These are phyloP conservation scores for Geotrupes spiniger DNA, from an alignment of 2,888 invertebrate species.

Conservation along the genomic window DNA sequence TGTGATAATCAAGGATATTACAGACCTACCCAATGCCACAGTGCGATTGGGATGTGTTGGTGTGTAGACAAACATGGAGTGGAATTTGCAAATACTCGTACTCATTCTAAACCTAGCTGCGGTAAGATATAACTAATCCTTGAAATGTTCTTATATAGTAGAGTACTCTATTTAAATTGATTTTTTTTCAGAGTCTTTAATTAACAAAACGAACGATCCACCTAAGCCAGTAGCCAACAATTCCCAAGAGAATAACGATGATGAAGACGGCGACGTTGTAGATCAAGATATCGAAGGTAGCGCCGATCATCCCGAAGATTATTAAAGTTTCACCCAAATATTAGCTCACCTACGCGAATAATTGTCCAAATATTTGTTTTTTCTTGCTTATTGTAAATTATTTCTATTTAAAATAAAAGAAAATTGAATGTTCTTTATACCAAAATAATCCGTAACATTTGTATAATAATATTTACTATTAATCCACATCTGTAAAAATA, in stretches of 20 bases:
- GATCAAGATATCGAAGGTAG: slow-evolving; percentile 72
- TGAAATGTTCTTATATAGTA: too few species aligned
- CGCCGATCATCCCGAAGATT: slow-evolving; percentile 73
- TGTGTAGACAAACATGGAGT: slow-evolving; percentile 91
- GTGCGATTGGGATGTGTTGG: slow-evolving; percentile 86
- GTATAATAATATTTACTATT: slow-evolving; percentile 17
- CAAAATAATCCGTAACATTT: slow-evolving; percentile 14
- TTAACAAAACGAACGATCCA: slow-evolving; percentile 34
- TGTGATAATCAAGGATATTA: slow-evolving; percentile 88
- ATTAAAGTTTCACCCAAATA: slow-evolving; percentile 51
- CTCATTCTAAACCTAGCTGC: slow-evolving; percentile 76
- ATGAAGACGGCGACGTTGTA: slow-evolving; percentile 69
- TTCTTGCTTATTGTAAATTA: slow-evolving; percentile 13
- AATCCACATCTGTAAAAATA: slow-evolving; percentile 23
- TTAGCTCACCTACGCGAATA: slow-evolving; percentile 8
- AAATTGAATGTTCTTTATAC: slow-evolving; percentile 12
- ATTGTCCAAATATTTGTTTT: slow-evolving; percentile 15
- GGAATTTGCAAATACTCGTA: slow-evolving; percentile 81
- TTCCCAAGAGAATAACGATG: slow-evolving; percentile 63
- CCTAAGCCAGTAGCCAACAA: slow-evolving; percentile 30
- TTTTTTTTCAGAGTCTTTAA: slow-evolving; percentile 34
- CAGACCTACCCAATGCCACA: slow-evolving; percentile 82
- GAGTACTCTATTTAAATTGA: slow-evolving; percentile 20
- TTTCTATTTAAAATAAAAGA: slow-evolving; percentile 13
- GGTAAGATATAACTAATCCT: slow-evolving; percentile 66